Conservation (phyloP, 2,113 vertebrate species). For the Albula glossodonta region DNA sequence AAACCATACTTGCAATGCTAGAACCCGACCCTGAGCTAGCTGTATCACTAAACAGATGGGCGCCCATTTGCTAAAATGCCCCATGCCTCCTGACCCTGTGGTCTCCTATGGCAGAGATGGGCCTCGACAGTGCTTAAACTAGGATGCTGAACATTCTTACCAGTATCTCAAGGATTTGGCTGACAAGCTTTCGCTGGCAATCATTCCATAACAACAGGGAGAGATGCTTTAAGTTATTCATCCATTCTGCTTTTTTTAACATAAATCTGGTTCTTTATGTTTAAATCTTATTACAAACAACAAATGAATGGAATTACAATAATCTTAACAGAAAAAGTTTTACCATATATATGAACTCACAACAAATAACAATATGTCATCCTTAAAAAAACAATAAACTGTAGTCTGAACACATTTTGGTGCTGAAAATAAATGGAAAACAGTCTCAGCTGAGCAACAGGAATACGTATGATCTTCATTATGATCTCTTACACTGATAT, state of each 20-base stretch:
- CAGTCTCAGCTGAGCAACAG: too few relatives aligned
- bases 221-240: neutral
- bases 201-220: neutral
- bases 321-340: too few relatives aligned
- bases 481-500: too few relatives aligned
- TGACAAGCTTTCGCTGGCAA: neutral
- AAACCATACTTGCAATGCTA: neutral
- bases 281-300: neutral
- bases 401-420: too few relatives aligned
- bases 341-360: too few relatives aligned
- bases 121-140: neutral
- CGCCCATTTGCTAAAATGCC: neutral
- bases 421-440: too few relatives aligned
- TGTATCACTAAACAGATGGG: neutral
- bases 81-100: neutral
- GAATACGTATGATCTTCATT: too few relatives aligned
- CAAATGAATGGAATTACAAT: neutral
- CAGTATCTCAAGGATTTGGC: neutral
- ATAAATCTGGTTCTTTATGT: neutral
- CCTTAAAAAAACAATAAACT: too few relatives aligned
- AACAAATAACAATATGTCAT: too few relatives aligned
- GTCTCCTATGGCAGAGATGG: neutral
- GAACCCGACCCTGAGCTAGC: constrained; percentile 1
- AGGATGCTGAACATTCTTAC: neutral
- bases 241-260: neutral